phyloP scores from a whole-genome alignment of 2,888 invertebrate genomes.

The Lasioglossum zephyrum region DNA sequence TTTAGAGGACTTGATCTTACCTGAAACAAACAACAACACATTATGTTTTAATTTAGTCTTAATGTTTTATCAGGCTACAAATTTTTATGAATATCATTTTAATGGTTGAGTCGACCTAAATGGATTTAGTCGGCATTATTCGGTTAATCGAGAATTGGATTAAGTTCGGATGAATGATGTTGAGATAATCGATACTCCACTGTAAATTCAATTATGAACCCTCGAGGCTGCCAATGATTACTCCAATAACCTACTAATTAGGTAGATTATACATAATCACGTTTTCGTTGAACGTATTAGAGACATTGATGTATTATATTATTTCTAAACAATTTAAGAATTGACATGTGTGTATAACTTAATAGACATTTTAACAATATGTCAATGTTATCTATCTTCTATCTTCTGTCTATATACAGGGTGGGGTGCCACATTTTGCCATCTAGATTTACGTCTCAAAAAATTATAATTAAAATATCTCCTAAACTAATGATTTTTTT shows the following conservation, averaged over 20 bases:
- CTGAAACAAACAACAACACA: background rate
- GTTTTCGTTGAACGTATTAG: background rate
- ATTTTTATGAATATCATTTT: background rate
- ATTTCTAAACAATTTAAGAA: background rate
- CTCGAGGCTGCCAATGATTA: background rate
- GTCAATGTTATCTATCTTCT: too few species aligned
- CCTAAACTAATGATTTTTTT: too few species aligned
- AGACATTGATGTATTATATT: background rate
- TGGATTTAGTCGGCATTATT: background rate
- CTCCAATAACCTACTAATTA: slow-evolving; percentile 7
- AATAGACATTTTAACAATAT: background rate
- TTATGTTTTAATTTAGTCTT: background rate
- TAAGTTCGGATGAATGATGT: background rate
- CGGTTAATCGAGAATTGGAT: slow-evolving; percentile 12
- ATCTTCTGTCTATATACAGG: too few species aligned
- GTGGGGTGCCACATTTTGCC: too few species aligned
- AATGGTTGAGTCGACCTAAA: background rate
- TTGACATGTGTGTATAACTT: background rate
- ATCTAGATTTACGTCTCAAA: too few species aligned
- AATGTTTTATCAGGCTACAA: background rate
- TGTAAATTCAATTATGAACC: slow-evolving; percentile 9
- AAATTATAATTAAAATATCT: too few species aligned
- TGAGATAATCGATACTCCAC: background rate
- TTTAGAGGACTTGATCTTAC: background rate
- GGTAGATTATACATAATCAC: background rate